phyloP scores from a whole-genome alignment of 2,888 invertebrate genomes.

The Dexiosoma caninum region DNA sequence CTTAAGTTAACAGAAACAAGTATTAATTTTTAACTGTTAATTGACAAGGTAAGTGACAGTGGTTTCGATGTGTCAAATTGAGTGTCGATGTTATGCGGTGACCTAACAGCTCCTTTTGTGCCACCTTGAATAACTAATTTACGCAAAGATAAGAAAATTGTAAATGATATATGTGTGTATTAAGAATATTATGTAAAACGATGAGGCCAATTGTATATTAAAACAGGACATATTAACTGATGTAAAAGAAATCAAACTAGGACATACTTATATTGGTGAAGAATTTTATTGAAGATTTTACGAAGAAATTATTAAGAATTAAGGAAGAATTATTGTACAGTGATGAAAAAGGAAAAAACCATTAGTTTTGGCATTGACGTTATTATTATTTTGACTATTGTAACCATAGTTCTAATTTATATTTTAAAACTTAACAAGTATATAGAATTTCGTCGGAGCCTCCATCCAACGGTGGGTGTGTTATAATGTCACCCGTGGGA shows the following conservation, averaged over 20 bases:
- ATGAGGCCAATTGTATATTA: neutral
- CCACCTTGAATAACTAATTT: conserved; percentile 1
- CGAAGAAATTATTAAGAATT: conserved; percentile 14
- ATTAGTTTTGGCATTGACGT: too few relatives aligned
- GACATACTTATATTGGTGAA: neutral
- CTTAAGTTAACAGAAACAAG: too few relatives aligned
- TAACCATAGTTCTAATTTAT: too few relatives aligned
- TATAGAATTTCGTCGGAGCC: neutral
- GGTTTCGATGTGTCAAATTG: too few relatives aligned
- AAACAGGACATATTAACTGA: conserved; percentile 5
- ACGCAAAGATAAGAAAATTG: neutral
- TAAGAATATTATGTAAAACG: conserved; percentile 10
- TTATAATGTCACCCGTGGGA: too few relatives aligned
- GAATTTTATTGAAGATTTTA: neutral
- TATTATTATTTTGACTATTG: too few relatives aligned
- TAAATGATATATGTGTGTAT: conserved; percentile 18
- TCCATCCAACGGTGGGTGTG: too few relatives aligned
- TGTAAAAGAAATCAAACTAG: conserved; percentile 31
- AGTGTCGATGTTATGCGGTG: too few relatives aligned
- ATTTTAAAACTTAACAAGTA: too few relatives aligned
- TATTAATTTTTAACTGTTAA: too few relatives aligned
- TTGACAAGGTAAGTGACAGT: too few relatives aligned
- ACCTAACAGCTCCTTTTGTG: too few relatives aligned
- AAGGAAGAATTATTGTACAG: neutral
- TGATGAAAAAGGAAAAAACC: neutral